These are phyloP conservation scores for Plotosus lineatus DNA, from an alignment of 2,113 vertebrate species.

Conservation along the genomic window DNA sequence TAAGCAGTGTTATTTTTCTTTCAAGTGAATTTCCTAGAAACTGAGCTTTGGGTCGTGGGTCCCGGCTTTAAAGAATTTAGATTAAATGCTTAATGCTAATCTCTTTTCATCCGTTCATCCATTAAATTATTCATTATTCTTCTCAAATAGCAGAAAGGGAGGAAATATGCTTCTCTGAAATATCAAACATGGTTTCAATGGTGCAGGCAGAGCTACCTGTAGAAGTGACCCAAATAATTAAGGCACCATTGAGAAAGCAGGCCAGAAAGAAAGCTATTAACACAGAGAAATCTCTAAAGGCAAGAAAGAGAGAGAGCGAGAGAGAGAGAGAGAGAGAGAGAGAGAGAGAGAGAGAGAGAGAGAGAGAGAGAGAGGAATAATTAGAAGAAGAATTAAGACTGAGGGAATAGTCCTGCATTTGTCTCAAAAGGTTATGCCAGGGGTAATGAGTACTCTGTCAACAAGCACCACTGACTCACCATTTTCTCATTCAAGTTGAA, in stretches of 20 bases:
- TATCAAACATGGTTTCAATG: constrained; percentile 26
- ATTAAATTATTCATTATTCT: constrained; percentile 28
- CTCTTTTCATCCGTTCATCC: constrained; percentile 22
- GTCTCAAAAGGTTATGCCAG: constrained; percentile 76
- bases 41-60: not conserved
- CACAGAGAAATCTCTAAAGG: constrained; percentile 12
- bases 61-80: constrained; percentile 11
- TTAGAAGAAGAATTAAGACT: constrained; percentile 65
- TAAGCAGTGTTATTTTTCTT: not conserved
- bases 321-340: too few relatives aligned
- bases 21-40: not conserved
- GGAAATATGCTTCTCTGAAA: constrained; percentile 15
- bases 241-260: not conserved
- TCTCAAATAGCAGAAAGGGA: constrained; percentile 9
- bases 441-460: constrained; percentile 71
- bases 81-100: constrained; percentile 16
- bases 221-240: constrained; percentile 32
- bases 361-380: constrained; percentile 14
- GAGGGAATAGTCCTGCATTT: constrained; percentile 68
- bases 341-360: not conserved
- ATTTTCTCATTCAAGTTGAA: constrained; percentile 4
- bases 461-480: constrained; percentile 26
- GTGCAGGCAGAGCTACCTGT: constrained; percentile 26
- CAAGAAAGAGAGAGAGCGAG: not conserved
- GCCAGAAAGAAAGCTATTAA: constrained; percentile 10